A percentile compares a stretch with the other conserved stretches of the same genome.
Evolutionary conservation across 2,888 invertebrate species (phyloP).

Genomic region (Hyppa rectilinea): DNA sequence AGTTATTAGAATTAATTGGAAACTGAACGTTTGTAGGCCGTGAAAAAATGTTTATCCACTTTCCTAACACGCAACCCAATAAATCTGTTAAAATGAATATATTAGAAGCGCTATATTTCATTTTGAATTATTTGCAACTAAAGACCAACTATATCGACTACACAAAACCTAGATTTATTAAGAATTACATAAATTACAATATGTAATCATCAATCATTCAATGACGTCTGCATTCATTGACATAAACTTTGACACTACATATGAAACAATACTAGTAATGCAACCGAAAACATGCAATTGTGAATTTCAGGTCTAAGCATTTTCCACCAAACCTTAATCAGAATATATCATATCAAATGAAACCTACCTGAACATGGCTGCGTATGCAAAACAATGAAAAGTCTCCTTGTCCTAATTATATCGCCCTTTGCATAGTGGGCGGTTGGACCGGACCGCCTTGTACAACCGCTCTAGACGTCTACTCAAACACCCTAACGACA

Average conservation of each 20-base stretch:
- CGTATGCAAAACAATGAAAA: conserved; percentile 71
- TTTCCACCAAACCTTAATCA: not conserved
- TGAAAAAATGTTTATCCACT: conserved; percentile 7
- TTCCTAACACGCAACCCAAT: conserved; percentile 42
- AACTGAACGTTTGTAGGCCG: conserved; percentile 13
- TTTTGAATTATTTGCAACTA: not conserved
- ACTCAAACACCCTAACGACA: conserved; percentile 56
- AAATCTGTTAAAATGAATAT: conserved; percentile 19
- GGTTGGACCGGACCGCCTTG: conserved; percentile 65
- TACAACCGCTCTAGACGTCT: conserved; percentile 57
- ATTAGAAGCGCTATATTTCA: conserved; percentile 14
- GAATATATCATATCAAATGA: conserved; percentile 24
- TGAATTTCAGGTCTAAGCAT: not conserved
- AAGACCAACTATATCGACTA: not conserved
- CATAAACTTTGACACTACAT: not conserved
- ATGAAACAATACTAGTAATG: not conserved
- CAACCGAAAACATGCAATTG: not conserved
- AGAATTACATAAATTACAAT: not conserved
- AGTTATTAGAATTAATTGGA: conserved; percentile 25
- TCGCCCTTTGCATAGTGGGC: conserved; percentile 69
- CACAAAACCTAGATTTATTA: not conserved
- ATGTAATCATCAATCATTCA: not conserved
- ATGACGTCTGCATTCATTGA: not conserved
- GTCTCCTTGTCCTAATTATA: conserved; percentile 75
- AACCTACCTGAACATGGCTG: conserved; percentile 47